A percentile compares a stretch with the other conserved stretches of the same genome.
These are phyloP conservation scores for Rotaria macrura DNA, from an alignment of 2,888 invertebrate genomes.

Conservation along the genomic window DNA sequence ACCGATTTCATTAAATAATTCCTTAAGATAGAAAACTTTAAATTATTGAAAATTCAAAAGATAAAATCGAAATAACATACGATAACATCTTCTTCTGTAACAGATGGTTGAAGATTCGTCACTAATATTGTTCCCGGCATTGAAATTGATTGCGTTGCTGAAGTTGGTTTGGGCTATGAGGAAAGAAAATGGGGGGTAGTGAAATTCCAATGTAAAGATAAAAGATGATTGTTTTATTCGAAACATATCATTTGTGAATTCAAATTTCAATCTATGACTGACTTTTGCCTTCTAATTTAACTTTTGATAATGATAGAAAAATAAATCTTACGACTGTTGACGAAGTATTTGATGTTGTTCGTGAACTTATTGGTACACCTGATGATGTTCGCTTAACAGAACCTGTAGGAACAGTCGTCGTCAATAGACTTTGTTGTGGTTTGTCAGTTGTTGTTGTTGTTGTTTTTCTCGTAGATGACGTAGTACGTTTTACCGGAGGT, in stretches of 20 bases:
- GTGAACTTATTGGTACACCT: background rate
- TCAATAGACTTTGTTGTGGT: background rate
- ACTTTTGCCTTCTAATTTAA: no score
- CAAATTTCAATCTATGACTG: no score
- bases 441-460: background rate
- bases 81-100: background rate
- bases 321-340: background rate
- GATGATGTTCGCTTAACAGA: background rate
- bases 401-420: background rate
- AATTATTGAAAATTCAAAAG: no score
- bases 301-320: background rate
- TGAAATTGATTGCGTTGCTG: background rate
- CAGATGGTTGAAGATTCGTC: background rate
- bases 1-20: background rate
- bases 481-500: background rate
- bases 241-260: no score
- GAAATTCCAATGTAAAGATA: no score
- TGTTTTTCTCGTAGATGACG: background rate
- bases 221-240: no score
- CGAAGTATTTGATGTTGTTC: background rate
- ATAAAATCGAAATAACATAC: background rate
- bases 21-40: background rate
- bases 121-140: background rate
- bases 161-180: background rate
- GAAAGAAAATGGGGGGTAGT: background rate